These are phyloP conservation scores for Semicossyphus pulcher DNA, from an alignment of 2,113 vertebrate genomes.

Conservation along the genomic window DNA sequence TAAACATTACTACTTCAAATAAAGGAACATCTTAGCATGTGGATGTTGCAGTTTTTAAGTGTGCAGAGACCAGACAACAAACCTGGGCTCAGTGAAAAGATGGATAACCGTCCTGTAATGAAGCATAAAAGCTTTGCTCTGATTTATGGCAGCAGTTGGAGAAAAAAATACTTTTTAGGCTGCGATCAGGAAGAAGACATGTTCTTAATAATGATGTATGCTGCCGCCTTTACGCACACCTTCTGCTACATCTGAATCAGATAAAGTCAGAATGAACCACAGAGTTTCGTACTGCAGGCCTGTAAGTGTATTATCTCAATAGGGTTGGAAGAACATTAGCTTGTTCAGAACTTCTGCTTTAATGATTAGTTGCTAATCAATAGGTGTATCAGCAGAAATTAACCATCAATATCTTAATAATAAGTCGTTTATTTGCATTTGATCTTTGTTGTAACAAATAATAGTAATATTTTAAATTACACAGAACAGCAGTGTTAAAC, in stretches of 20 bases:
- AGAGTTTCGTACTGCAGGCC: constrained; percentile 13
- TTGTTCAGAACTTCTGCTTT: not conserved
- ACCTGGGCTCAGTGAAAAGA: constrained; percentile 48
- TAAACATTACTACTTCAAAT: constrained; percentile 7
- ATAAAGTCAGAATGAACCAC: constrained; percentile 57
- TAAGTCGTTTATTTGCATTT: no score
- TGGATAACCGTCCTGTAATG: constrained; percentile 50
- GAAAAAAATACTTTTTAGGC: constrained; percentile 54
- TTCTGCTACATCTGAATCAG: constrained; percentile 48
- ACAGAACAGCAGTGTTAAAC: no score
- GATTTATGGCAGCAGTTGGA: constrained; percentile 63
- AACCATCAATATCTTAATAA: no score
- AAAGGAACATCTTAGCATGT: constrained; percentile 3
- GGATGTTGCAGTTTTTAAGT: constrained; percentile 16
- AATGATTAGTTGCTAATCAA: not conserved
- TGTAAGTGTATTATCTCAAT: constrained; percentile 9
- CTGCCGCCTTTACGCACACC: constrained; percentile 40
- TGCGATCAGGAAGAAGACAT: constrained; percentile 50
- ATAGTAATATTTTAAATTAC: no score
- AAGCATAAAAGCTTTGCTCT: constrained; percentile 63
- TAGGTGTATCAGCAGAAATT: not conserved
- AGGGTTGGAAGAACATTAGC: constrained; percentile 4
- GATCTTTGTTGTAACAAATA: no score
- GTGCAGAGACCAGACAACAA: constrained; percentile 31
- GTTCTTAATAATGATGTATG: constrained; percentile 62